These are phyloP conservation scores for Coracias cyanogaster DNA, from an alignment of 2,797 vertebrate genomes.

Conservation along the genomic window DNA sequence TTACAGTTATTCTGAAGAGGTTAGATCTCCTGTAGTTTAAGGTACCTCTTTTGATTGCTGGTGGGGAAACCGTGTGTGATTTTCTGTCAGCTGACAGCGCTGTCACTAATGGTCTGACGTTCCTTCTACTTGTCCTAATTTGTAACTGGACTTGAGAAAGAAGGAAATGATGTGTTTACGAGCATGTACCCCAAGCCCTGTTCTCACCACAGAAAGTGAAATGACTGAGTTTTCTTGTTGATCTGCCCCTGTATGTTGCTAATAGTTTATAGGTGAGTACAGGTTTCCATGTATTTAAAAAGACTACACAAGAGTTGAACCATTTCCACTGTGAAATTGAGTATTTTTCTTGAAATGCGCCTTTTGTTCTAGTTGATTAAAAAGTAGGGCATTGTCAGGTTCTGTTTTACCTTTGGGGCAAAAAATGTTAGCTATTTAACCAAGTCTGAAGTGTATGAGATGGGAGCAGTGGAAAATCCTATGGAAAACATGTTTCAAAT, in stretches of 20 bases:
- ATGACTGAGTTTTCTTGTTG: not conserved
- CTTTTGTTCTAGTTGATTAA: slow-evolving; percentile 2
- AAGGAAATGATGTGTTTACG: not conserved
- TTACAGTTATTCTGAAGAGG: not conserved
- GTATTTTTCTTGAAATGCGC: not conserved
- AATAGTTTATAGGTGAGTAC: not conserved
- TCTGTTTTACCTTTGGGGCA: not conserved
- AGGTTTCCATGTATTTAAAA: not conserved
- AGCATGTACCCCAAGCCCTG: not conserved
- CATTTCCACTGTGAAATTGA: not conserved
- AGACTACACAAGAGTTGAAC: not conserved
- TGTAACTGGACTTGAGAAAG: not conserved
- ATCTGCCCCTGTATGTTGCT: not conserved
- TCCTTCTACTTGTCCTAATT: slow-evolving; percentile 1
- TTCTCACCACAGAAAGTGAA: not conserved
- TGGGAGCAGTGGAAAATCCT: not conserved
- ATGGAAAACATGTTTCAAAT: not conserved
- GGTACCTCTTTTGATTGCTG: not conserved
- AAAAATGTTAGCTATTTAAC: not conserved
- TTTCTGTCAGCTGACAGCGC: not conserved
- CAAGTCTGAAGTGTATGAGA: not conserved
- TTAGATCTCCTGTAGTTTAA: not conserved
- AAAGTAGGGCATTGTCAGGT: not conserved
- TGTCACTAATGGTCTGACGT: not conserved
- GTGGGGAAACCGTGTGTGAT: not conserved